Evolutionary conservation across 2,113 vertebrate genomes (phyloP).

Genomic region (Cyprinodon brontotheroides): DNA sequence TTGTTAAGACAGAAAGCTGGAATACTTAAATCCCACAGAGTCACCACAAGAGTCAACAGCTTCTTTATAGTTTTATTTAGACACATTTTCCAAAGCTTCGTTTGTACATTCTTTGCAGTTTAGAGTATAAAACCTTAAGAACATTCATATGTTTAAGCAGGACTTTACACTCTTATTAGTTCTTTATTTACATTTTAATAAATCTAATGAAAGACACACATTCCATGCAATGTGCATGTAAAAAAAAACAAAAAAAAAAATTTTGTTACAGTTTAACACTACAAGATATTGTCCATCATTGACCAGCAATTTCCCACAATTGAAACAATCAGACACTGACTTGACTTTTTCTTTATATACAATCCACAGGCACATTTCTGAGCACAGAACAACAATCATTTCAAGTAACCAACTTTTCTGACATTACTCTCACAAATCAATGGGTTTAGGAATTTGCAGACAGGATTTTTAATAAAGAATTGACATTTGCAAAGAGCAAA

Average conservation of each 20-base stretch:
- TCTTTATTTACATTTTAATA: conserved; percentile 60
- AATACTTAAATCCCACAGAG: neutral
- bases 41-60: conserved; percentile 18
- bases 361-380: conserved; percentile 35
- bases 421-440: conserved; percentile 8
- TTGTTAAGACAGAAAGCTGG: neutral
- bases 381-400: conserved; percentile 34
- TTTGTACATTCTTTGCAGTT: conserved; percentile 60
- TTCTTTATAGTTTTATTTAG: conserved; percentile 40
- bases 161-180: conserved; percentile 57
- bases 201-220: conserved; percentile 56
- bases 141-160: conserved; percentile 67
- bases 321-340: conserved; percentile 38
- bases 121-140: conserved; percentile 66
- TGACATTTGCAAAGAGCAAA: conserved; percentile 26
- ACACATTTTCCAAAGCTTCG: conserved; percentile 55
- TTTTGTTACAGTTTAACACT: conserved; percentile 22
- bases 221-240: conserved; percentile 58
- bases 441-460: neutral
- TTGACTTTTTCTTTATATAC: conserved; percentile 33
- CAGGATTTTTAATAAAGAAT: conserved; percentile 6
- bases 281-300: conserved; percentile 70
- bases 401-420: conserved; percentile 53
- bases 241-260: conserved; percentile 24
- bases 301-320: conserved; percentile 75